Conservation (phyloP, 2,888 invertebrate genomes). For the Leptinotarsa haldemani region DNA sequence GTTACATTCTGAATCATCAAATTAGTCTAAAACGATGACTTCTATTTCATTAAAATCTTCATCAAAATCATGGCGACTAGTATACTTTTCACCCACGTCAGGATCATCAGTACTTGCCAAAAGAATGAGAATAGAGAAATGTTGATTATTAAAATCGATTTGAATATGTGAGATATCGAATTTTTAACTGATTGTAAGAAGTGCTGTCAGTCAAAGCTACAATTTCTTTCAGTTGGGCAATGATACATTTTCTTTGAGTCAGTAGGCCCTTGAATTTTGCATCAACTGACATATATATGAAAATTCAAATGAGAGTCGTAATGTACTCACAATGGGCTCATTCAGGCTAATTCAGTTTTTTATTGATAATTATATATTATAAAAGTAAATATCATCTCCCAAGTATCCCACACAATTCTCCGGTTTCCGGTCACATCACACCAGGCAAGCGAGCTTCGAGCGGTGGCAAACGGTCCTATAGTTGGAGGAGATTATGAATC, state of each 20-base stretch:
- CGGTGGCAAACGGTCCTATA: too few relatives aligned
- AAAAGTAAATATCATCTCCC: too few relatives aligned
- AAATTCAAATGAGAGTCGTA: too few relatives aligned
- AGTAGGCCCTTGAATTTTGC: not conserved
- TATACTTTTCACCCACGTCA: not conserved
- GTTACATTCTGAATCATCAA: not conserved
- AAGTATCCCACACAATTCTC: too few relatives aligned
- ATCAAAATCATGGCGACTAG: not conserved
- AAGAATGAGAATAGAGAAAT: not conserved
- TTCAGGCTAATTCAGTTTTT: too few relatives aligned
- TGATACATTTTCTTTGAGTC: not conserved
- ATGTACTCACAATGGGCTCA: too few relatives aligned
- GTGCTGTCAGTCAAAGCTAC: not conserved
- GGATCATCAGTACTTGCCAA: not conserved
- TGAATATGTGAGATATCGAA: not conserved
- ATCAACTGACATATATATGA: not conserved
- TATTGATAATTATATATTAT: too few relatives aligned
- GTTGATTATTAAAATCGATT: not conserved
- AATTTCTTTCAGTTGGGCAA: not conserved
- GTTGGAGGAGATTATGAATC: too few relatives aligned
- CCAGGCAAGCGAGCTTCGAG: too few relatives aligned
- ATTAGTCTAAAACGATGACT: not conserved
- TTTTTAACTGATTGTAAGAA: not conserved
- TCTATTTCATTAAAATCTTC: not conserved
- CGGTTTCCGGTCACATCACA: too few relatives aligned